These are phyloP conservation scores for Callorhinus ursinus DNA, from an alignment of 2,113 vertebrate genomes.

Conservation along the genomic window DNA sequence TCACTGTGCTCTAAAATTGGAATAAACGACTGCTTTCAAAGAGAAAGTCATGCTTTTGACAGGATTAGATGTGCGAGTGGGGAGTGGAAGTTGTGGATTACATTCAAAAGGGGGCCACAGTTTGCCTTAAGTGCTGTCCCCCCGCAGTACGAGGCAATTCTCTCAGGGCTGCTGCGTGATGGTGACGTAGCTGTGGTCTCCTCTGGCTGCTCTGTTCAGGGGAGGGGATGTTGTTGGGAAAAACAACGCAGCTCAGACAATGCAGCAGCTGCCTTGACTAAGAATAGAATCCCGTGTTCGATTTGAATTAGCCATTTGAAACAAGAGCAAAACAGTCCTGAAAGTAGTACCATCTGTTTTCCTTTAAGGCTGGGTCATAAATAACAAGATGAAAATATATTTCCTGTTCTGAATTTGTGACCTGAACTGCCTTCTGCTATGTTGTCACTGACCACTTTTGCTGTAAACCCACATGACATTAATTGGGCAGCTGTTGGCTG, in stretches of 20 bases:
- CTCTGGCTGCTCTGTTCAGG: conserved; percentile 52
- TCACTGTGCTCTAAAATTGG: conserved; percentile 7
- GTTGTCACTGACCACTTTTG: conserved; percentile 72
- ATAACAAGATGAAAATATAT: conserved; percentile 82
- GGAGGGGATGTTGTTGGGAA: conserved; percentile 56
- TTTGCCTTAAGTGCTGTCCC: not conserved
- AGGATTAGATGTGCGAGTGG: not conserved
- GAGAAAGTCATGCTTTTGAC: not conserved
- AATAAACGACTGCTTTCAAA: conserved; percentile 18
- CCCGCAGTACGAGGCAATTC: not conserved
- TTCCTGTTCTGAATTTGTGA: conserved; percentile 81
- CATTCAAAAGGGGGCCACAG: not conserved
- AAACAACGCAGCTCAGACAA: conserved; percentile 80
- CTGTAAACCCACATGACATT: conserved; percentile 42
- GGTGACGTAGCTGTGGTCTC: conserved; percentile 57
- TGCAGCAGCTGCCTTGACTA: conserved; percentile 84
- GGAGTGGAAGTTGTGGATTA: not conserved
- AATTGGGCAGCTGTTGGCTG: conserved; percentile 54
- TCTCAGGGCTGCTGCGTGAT: not conserved
- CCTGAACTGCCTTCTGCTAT: conserved; percentile 71
- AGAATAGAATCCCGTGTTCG: conserved; percentile 81
- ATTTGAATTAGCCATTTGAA: conserved; percentile 83
- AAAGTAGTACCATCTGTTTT: conserved; percentile 84
- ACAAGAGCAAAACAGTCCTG: conserved; percentile 80
- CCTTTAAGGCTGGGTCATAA: conserved; percentile 83